A percentile compares a stretch with the other conserved stretches of the same genome.
Evolutionary conservation across 2,888 invertebrate species (phyloP).

Genomic region (Pseudolycoriella hygida): DNA sequence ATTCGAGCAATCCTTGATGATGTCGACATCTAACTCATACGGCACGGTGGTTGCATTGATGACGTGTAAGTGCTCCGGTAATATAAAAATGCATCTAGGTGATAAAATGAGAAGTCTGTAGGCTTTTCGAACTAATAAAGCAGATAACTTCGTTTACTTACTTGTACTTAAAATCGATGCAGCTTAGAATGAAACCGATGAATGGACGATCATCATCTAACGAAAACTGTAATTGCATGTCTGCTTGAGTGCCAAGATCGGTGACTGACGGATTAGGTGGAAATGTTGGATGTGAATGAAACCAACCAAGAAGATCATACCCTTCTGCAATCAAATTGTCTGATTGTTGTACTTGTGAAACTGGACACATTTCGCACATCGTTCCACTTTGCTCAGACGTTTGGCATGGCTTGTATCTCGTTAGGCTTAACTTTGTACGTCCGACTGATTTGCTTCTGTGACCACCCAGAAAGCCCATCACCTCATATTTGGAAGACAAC

Average conservation of each 20-base stretch:
- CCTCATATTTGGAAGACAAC: conserved; percentile 49
- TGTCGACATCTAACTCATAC: conserved; percentile 13
- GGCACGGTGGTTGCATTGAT: conserved; percentile 9
- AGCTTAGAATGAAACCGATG: conserved; percentile 14
- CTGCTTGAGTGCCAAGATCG: conserved; percentile 47
- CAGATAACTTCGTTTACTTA: too few relatives aligned
- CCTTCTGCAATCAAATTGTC: conserved; percentile 33
- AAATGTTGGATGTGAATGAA: conserved; percentile 61
- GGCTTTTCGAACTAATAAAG: too few relatives aligned
- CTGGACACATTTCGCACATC: conserved; percentile 66
- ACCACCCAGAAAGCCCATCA: conserved; percentile 58
- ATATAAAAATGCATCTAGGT: conserved; percentile 13
- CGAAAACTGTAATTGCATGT: conserved; percentile 31
- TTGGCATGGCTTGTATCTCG: conserved; percentile 41
- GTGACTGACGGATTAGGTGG: conserved; percentile 48
- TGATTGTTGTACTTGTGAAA: conserved; percentile 44
- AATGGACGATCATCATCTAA: conserved; percentile 12
- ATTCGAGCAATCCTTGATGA: conserved; percentile 13
- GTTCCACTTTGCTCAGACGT: conserved; percentile 44
- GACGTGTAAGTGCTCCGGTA: conserved; percentile 10
- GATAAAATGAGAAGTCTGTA: too few relatives aligned
- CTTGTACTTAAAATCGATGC: conserved; percentile 13
- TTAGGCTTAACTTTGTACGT: conserved; percentile 27
- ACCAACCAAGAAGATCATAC: conserved; percentile 47
- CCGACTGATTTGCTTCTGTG: conserved; percentile 12